phyloP scores from a whole-genome alignment of 1,140 invertebrate genomes.

The Drosophila gunungcola region DNA sequence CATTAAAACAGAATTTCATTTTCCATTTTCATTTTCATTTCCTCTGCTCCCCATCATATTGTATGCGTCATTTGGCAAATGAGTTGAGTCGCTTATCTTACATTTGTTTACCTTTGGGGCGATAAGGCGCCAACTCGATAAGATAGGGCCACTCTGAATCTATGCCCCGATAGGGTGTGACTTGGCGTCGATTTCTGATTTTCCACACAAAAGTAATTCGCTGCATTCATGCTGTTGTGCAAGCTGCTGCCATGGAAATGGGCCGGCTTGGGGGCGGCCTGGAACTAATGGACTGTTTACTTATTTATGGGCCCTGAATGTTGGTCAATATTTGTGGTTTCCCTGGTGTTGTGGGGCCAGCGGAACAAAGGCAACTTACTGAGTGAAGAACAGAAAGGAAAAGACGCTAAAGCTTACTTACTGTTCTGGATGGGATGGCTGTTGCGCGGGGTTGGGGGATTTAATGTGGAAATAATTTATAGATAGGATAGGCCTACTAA shows the following conservation, averaged over 20 bases:
- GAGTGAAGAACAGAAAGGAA: slow-evolving; percentile 3
- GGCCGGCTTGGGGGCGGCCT: slow-evolving; percentile 5
- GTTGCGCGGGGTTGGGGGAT: slow-evolving; percentile 5
- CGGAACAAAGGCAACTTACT: slow-evolving; percentile 23
- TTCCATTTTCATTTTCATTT: slow-evolving; percentile 25
- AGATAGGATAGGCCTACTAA: slow-evolving; percentile 35
- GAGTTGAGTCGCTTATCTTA: slow-evolving; percentile 41
- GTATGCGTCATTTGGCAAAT: slow-evolving; percentile 56
- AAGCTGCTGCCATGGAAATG: slow-evolving; percentile 36
- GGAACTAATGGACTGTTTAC: slow-evolving; percentile 59
- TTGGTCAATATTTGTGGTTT: slow-evolving; percentile 57
- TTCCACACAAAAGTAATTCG: slow-evolving; percentile 32
- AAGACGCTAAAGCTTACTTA: slow-evolving; percentile 26
- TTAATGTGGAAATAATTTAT: slow-evolving; percentile 62
- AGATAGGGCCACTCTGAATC: slow-evolving; percentile 43
- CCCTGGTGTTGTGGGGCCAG: slow-evolving; percentile 10
- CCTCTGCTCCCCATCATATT: slow-evolving; percentile 2
- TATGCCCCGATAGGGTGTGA: slow-evolving; percentile 44
- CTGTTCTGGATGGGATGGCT: slow-evolving; percentile 1
- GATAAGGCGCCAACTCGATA: slow-evolving; percentile 56
- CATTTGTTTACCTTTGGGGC: slow-evolving; percentile 39
- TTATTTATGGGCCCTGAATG: slow-evolving; percentile 60
- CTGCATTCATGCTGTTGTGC: slow-evolving; percentile 45
- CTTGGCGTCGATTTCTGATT: slow-evolving; percentile 51
- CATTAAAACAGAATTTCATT: slow-evolving; percentile 26